Evolutionary conservation across 2,797 vertebrate genomes (phyloP).

Genomic region (Moxostoma hubbsi): DNA sequence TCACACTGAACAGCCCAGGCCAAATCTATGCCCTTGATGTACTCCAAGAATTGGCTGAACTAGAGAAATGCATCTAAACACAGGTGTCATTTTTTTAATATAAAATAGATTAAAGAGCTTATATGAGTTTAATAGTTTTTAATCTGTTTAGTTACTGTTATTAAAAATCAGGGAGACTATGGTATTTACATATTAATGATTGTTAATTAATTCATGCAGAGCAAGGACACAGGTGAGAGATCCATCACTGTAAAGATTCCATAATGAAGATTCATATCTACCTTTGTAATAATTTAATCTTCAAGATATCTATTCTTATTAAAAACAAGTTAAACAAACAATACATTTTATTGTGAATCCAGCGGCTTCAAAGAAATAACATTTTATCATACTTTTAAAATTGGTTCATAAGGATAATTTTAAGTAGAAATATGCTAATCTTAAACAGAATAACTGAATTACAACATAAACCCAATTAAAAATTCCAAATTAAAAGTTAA

Average conservation of each 20-base stretch:
- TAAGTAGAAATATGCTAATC: not conserved
- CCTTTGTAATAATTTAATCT: not conserved
- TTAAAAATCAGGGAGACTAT: conserved; percentile 23
- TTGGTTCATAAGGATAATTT: not conserved
- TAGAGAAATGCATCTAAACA: too few species aligned
- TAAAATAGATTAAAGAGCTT: too few species aligned
- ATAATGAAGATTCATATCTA: not conserved
- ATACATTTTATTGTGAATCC: too few species aligned
- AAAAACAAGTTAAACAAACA: too few species aligned
- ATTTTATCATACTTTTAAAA: too few species aligned
- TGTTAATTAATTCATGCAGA: conserved; percentile 16
- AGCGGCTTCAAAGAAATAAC: too few species aligned
- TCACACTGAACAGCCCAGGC: too few species aligned
- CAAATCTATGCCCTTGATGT: too few species aligned
- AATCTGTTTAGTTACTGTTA: not conserved
- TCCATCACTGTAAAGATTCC: not conserved
- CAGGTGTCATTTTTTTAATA: too few species aligned
- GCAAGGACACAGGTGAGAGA: not conserved
- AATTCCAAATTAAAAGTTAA: not conserved
- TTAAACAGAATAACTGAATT: not conserved
- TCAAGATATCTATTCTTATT: not conserved
- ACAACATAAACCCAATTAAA: not conserved
- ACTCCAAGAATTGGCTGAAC: too few species aligned
- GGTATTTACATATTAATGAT: conserved; percentile 4
- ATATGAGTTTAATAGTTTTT: not conserved